phyloP scores from a whole-genome alignment of 2,113 vertebrate species.

The Felis catus region F.catus_Fca126_mat1.0 CM031416.1:64023501-64024000 shows the following conservation, averaged over 20 bases:
- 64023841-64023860: background rate
- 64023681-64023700: background rate
- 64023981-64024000: background rate
- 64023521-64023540: conserved; percentile 31
- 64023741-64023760: background rate
- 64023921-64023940: background rate
- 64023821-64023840: background rate
- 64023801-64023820: background rate
- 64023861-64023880: background rate
- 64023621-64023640: background rate
- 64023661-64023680: background rate
- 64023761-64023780: background rate
- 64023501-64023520: conserved; percentile 25
- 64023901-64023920: background rate
- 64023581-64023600: background rate
- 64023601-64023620: background rate
- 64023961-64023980: conserved; percentile 25
- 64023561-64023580: background rate
- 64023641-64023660: background rate
- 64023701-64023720: background rate
- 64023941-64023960: background rate
- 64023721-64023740: background rate
- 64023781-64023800: background rate
- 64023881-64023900: background rate
- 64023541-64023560: background rate